Evolutionary conservation across 1,140 invertebrate genomes (phyloP).

Genomic region (Heterodera carotae): DNA sequence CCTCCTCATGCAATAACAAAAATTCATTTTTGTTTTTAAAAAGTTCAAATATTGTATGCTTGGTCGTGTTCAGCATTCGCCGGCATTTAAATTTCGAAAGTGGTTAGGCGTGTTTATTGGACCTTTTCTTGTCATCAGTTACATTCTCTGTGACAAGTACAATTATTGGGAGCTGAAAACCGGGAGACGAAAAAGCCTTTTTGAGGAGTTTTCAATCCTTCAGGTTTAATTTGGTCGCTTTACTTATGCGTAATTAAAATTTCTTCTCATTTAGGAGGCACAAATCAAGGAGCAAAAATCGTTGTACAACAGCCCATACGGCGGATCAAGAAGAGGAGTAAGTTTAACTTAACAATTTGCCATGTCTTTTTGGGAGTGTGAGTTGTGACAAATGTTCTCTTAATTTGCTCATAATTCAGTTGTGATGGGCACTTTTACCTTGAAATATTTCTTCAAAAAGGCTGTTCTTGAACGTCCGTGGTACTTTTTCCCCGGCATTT

Average conservation of each 20-base stretch:
- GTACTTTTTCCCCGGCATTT: constrained; percentile 10
- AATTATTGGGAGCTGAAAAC: constrained; percentile 5
- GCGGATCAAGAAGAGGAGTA: not conserved
- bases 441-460: constrained; percentile 26
- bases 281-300: not conserved
- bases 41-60: constrained; percentile 9
- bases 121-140: not conserved
- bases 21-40: not conserved
- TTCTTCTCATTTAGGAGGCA: not conserved
- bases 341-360: not conserved
- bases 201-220: not conserved
- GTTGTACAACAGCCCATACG: not conserved
- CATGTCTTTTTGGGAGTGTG: too few relatives aligned
- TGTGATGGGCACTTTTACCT: constrained; percentile 24
- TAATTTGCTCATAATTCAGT: too few relatives aligned
- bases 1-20: too few relatives aligned
- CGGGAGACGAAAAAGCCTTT: not conserved
- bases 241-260: not conserved
- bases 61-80: not conserved
- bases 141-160: not conserved
- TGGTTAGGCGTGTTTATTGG: constrained; percentile 6
- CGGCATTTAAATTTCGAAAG: not conserved
- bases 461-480: constrained; percentile 22
- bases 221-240: not conserved
- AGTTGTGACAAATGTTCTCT: too few relatives aligned